phyloP scores from a whole-genome alignment of 1,140 invertebrate species.

The Pristionchus pacificus region DNA sequence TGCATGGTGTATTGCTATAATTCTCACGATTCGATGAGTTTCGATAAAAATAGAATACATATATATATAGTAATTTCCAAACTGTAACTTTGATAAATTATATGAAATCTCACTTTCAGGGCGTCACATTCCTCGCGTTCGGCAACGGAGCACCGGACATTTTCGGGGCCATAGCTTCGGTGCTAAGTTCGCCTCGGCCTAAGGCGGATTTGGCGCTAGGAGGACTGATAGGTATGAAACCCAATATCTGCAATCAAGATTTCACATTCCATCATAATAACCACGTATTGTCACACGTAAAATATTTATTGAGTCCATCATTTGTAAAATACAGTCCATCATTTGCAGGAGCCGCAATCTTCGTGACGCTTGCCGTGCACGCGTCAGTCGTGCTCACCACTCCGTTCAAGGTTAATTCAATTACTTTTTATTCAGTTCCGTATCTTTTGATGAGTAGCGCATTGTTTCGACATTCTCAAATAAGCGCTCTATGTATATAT shows the following conservation, averaged over 20 bases:
- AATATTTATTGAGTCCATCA: slow-evolving; percentile 7
- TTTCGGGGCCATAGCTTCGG: slow-evolving; percentile 67
- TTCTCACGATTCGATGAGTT: too few species aligned
- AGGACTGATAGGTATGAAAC: slow-evolving; percentile 64
- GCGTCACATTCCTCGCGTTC: slow-evolving; percentile 75
- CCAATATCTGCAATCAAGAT: slow-evolving; percentile 70
- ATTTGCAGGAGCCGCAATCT: slow-evolving; percentile 66
- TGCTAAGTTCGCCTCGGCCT: slow-evolving; percentile 58
- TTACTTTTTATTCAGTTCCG: not conserved
- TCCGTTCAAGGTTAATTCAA: slow-evolving; percentile 63
- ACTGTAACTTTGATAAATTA: not conserved
- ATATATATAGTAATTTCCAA: not conserved
- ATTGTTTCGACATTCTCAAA: not conserved
- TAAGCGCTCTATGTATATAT: not conserved
- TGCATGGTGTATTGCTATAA: too few species aligned
- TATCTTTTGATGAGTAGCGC: not conserved
- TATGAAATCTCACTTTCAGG: slow-evolving; percentile 44
- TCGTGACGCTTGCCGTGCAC: slow-evolving; percentile 68
- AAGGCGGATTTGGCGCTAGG: slow-evolving; percentile 65
- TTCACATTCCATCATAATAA: slow-evolving; percentile 64
- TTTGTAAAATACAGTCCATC: too few species aligned
- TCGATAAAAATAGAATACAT: not conserved
- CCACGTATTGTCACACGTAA: slow-evolving; percentile 64
- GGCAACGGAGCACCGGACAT: slow-evolving; percentile 75
- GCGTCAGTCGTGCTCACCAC: slow-evolving; percentile 65